These are phyloP conservation scores for Drosophila subobscura DNA, from an alignment of 1,140 invertebrate genomes.

Conservation along the genomic window DNA sequence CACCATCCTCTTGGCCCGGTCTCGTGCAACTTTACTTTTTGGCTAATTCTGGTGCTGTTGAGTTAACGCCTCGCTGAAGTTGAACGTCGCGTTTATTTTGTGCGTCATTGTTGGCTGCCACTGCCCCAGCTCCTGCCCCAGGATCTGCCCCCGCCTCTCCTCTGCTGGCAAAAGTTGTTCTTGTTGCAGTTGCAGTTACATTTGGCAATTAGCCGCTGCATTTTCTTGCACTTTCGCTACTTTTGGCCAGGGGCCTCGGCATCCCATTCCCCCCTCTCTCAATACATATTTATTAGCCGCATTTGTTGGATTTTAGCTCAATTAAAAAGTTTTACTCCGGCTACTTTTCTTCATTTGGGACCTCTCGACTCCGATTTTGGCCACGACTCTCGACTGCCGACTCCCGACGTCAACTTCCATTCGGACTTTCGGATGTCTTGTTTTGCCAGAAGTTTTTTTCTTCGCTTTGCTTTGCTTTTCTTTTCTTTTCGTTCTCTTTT, in stretches of 20 bases:
- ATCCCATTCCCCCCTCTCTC: conserved; percentile 14
- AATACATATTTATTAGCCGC: conserved; percentile 82
- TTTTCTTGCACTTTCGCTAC: conserved; percentile 51
- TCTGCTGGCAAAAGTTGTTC: conserved; percentile 20
- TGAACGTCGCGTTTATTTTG: conserved; percentile 76
- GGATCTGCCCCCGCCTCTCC: conserved; percentile 2
- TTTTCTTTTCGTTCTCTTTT: conserved; percentile 11
- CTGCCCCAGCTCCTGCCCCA: not conserved
- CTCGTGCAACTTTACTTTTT: conserved; percentile 64
- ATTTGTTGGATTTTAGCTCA: conserved; percentile 81
- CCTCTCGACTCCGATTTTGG: conserved; percentile 47
- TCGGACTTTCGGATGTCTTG: conserved; percentile 30
- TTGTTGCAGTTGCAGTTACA: conserved; percentile 56
- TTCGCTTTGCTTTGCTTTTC: conserved; percentile 28
- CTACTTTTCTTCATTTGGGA: conserved; percentile 78
- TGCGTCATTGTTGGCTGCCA: conserved; percentile 50
- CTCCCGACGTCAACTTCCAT: conserved; percentile 23
- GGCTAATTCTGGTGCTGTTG: conserved; percentile 79
- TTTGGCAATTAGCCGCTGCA: conserved; percentile 76
- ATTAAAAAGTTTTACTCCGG: conserved; percentile 78
- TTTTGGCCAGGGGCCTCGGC: conserved; percentile 28
- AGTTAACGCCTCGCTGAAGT: conserved; percentile 68
- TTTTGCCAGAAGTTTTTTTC: conserved; percentile 25
- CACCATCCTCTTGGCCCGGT: conserved; percentile 13
- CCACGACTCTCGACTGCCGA: too few species aligned